Evolutionary conservation across 2,797 vertebrate genomes (phyloP).

Genomic region (Darevskia mixta): DNA sequence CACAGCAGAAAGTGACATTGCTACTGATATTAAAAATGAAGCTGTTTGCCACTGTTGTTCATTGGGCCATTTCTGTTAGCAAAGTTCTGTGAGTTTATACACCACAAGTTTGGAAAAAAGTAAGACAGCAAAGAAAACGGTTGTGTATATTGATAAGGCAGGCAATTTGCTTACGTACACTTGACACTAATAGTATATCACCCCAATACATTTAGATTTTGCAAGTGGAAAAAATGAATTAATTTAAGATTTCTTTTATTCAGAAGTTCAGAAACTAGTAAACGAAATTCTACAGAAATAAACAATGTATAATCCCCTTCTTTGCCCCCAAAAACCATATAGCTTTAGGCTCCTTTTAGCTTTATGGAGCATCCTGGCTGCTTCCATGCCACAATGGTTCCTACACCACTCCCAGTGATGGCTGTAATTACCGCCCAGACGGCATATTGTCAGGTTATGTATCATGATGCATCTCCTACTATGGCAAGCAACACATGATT

Average conservation of each 20-base stretch:
- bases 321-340: not conserved
- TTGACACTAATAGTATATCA: not conserved
- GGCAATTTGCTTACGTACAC: not conserved
- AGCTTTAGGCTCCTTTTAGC: not conserved
- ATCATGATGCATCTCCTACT: not conserved
- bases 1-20: not conserved
- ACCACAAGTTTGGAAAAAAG: not conserved
- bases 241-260: not conserved
- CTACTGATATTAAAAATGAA: not conserved
- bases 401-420: not conserved
- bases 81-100: constrained; percentile 3
- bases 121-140: not conserved
- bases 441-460: not conserved
- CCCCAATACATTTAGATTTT: not conserved
- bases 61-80: not conserved
- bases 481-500: not conserved
- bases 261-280: not conserved
- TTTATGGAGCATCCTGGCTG: not conserved
- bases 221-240: not conserved
- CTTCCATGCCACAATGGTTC: not conserved
- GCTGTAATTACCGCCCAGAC: not conserved
- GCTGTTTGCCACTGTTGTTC: not conserved
- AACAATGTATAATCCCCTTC: not conserved
- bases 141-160: not conserved
- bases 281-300: not conserved